A percentile compares a stretch with the other conserved stretches of the same genome.
Evolutionary conservation across 1,140 invertebrate genomes (phyloP).

Genomic region (Brachystomella parvula): DNA sequence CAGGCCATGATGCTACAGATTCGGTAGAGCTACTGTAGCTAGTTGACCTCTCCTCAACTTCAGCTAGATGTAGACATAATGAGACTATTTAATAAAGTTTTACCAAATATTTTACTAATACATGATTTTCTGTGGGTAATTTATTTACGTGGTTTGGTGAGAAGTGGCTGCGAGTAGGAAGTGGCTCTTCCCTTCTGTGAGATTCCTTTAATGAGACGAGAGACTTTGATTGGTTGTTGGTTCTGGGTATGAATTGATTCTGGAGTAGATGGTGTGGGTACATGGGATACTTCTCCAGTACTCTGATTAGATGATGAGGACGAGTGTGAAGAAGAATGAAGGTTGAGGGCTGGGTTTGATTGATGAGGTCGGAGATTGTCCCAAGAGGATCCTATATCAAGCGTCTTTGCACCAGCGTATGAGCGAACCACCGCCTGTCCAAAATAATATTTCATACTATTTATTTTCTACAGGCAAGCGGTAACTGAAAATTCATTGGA

Average conservation of each 20-base stretch:
- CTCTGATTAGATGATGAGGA: conserved; percentile 38
- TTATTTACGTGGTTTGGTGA: conserved; percentile 25
- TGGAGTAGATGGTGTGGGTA: conserved; percentile 21
- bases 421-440: conserved; percentile 49
- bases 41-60: conserved; percentile 33
- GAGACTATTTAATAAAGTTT: too few species aligned
- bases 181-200: conserved; percentile 30
- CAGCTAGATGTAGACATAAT: too few species aligned
- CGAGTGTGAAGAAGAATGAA: conserved; percentile 38
- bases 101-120: too few species aligned
- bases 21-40: conserved; percentile 67
- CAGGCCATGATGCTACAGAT: conserved; percentile 54
- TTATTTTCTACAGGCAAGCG: too few species aligned
- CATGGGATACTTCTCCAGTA: conserved; percentile 32
- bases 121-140: too few species aligned
- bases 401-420: conserved; percentile 45
- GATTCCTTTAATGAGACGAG: conserved; percentile 10
- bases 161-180: conserved; percentile 30
- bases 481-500: too few species aligned
- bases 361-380: conserved; percentile 30
- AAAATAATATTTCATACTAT: too few species aligned
- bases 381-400: conserved; percentile 41
- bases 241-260: conserved; percentile 17
- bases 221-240: conserved; percentile 15
- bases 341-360: conserved; percentile 31